A percentile compares a stretch with the other conserved stretches of the same genome.
These are phyloP conservation scores for Limnephilus marmoratus DNA, from an alignment of 2,888 invertebrate species.

Conservation along the genomic window DNA sequence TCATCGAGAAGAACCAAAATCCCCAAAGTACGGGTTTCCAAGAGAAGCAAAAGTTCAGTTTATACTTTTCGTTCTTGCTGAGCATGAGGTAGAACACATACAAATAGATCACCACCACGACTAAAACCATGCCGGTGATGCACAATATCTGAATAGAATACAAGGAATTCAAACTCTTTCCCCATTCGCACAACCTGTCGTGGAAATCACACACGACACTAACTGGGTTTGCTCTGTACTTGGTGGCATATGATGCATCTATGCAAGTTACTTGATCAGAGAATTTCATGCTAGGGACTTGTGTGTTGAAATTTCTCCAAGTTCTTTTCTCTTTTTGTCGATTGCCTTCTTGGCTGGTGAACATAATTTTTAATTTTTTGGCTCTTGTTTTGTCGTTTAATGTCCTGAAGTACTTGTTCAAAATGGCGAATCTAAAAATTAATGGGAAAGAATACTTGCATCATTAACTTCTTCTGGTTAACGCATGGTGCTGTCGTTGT, in stretches of 20 bases:
- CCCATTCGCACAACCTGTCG: slow-evolving; percentile 5
- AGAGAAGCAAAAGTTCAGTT: too few species aligned
- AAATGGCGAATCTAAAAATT: background rate
- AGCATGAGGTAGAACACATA: slow-evolving; percentile 16
- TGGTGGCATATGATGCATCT: background rate
- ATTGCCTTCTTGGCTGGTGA: background rate
- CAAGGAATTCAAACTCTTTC: background rate
- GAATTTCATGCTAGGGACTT: background rate
- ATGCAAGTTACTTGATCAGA: background rate
- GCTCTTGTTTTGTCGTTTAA: background rate
- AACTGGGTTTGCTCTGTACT: background rate
- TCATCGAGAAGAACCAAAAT: background rate
- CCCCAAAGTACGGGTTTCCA: background rate
- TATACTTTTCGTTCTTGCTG: background rate
- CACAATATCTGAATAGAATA: background rate
- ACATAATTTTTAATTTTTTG: background rate
- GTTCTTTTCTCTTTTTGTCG: background rate
- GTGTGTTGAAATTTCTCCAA: background rate
- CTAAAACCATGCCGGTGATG: background rate
- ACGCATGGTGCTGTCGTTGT: too few species aligned
- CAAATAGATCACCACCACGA: background rate
- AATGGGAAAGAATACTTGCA: too few species aligned
- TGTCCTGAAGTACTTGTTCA: background rate
- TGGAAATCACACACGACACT: background rate
- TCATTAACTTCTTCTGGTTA: too few species aligned